Conservation (phyloP, 2,113 vertebrate species). For the Nestor notabilis region DNA sequence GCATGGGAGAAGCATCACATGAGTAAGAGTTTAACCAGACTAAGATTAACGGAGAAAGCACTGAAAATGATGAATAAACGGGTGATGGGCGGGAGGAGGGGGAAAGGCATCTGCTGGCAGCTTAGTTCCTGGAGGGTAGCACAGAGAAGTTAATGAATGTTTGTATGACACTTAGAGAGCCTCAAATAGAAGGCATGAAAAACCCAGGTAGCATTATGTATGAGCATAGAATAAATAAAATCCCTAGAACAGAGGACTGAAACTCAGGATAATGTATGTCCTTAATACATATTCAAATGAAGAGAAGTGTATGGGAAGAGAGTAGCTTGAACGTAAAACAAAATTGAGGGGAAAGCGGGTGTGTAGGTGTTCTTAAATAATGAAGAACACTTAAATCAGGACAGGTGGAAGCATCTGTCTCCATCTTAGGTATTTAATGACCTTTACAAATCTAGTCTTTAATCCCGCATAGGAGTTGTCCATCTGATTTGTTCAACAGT, state of each 20-base stretch:
- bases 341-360: not conserved
- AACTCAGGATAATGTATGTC: not conserved
- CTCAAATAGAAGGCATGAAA: not conserved
- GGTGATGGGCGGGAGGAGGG: not conserved
- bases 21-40: not conserved
- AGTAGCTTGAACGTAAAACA: not conserved
- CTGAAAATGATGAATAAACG: not conserved
- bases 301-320: not conserved
- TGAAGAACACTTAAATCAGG: not conserved
- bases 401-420: not conserved
- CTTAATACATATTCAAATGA: not conserved
- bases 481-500: not conserved
- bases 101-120: not conserved
- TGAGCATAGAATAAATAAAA: not conserved
- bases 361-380: not conserved
- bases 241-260: not conserved
- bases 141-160: not conserved
- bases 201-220: not conserved
- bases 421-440: not conserved
- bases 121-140: not conserved
- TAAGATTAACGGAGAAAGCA: not conserved
- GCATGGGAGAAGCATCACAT: not conserved
- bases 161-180: not conserved
- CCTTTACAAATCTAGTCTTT: not conserved
- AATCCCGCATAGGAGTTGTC: not conserved